Base-by-base conservation (phyloP, 2,113 vertebrate genomes). In the Mesoclemmys tuberculata region DNA sequence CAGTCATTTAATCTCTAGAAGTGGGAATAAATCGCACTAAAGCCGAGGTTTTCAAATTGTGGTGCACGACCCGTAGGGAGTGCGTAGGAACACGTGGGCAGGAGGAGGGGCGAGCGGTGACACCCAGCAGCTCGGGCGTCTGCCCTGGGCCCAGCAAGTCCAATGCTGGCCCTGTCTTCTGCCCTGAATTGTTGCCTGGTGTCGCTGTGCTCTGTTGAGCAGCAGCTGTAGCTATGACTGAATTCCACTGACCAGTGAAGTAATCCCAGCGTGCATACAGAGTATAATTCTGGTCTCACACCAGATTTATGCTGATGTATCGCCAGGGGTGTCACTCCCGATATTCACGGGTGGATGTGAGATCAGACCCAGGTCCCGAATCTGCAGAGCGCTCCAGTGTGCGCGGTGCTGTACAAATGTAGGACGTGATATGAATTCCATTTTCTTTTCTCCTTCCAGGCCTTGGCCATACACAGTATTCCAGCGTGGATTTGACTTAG, bases 401-500 rank as follows among this genome's bases (percentile, higher is more conserved):
- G 29, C 29, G 18, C 54, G 51, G 0, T 3, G 8, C 5, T 4
- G 29, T 38, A 19, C 8, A 19, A 21, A 21, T 6, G 1, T 0
- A 18, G 54, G 26, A 51, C 35, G 24, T 1, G 2, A 4, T 4
- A 1, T 88, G 80, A 86, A 80, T 41, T 13, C 58, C 1, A 44
- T 79, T 74, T 46, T 86, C 5, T 89, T 97, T 97, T 93, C 48
- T 97, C 92, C 54, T 95, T 98, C 81, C 92, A 99, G 99, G 90
- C 99, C 99, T 81, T 99, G 99, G 99, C 99, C 99, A 1, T 99
- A 99, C 96, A 99, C 99, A 84, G 99, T 99, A 98, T 99, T 99
- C 98, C 99, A 99, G 97, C 99, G 99, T 0, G 99, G 99, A 87
- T 99, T 99, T 96, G 99, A 99, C 98, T 97, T 99, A 97, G 99